Conservation (phyloP, 2,797 vertebrate species). For the Myotis daubentonii region DNA sequence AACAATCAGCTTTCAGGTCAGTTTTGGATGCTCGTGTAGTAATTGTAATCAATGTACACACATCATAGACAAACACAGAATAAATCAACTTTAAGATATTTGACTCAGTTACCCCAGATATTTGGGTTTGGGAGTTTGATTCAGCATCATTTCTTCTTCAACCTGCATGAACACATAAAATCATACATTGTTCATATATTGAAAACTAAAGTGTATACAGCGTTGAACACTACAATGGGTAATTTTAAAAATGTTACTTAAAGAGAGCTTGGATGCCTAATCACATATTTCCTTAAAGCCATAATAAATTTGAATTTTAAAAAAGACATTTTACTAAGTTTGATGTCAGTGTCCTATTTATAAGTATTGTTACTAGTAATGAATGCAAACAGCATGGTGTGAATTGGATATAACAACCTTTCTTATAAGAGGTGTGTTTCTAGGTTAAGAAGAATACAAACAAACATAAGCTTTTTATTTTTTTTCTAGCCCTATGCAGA, state of each 20-base stretch:
- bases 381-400: background rate
- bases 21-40: background rate
- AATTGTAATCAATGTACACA: background rate
- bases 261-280: slow-evolving; percentile 30
- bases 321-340: slow-evolving; percentile 27
- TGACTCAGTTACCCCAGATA: background rate
- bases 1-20: background rate
- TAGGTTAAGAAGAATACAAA: slow-evolving; percentile 55
- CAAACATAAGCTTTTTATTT: background rate
- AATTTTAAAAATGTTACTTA: slow-evolving; percentile 21
- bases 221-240: background rate
- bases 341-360: slow-evolving; percentile 21
- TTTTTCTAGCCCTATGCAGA: background rate
- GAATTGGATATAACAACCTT: slow-evolving; percentile 31
- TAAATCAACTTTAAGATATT: slow-evolving; percentile 11
- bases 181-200: background rate
- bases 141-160: slow-evolving; percentile 43
- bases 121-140: slow-evolving; percentile 29
- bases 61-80: background rate
- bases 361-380: slow-evolving; percentile 44
- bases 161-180: background rate
- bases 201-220: slow-evolving; percentile 40
- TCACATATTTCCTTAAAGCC: slow-evolving; percentile 12
- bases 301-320: slow-evolving; percentile 40
- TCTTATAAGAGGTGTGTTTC: slow-evolving; percentile 69